Base-by-base conservation (phyloP, 92 coral and sea anemone genomes). In the Umimayanthus chanpuru region DNA sequence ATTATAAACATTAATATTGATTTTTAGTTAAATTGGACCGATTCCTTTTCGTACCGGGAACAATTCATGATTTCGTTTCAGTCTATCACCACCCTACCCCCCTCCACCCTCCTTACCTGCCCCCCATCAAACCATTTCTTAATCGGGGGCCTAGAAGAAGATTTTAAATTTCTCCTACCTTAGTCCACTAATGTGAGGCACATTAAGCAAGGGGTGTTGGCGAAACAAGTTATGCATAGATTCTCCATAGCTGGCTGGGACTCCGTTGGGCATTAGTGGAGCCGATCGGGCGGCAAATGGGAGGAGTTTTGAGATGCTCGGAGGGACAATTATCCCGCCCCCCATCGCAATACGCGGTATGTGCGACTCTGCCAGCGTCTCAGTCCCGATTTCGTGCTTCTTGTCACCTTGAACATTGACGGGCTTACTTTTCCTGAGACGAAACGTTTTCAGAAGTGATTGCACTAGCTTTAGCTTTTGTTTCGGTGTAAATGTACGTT, bases 221-320 rank as follows among this genome's bases (percentile, higher is more conserved):
- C 82, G 86, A 82, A 91, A 81, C 49, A 91, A 55, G 64, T 91
- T 89, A 36, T 93, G 95, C 20, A 93, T 75, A 36, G 78, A 64
- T 29, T 80, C 79, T 8, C 92, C 94, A 14, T 72, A 64, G 72
- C 89, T 89, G 65, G 90, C 67, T 3, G 94, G 94, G 47, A 93
- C 80, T 4, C 92, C 94, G 73, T 93, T 93, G 28, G 95, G 89
- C 92, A 91, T 91, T 70, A 93, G 88, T 21, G 90, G 76, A 77
- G 74, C 87, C 58, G 58, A 11, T 43, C 55, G 49, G 81, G 73
- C 67, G 49, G 90, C 88, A 36, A 85, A 64, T 18, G 95, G 95
- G 71, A 93, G 94, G 39, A 91, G 68, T 2, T 83, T 72, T 30
- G 88, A 72, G 68, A 87, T 81, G 77, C 91, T 91, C 14, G 95